Conservation (phyloP, 2,888 invertebrate genomes). For the Pheosia tremula region DNA sequence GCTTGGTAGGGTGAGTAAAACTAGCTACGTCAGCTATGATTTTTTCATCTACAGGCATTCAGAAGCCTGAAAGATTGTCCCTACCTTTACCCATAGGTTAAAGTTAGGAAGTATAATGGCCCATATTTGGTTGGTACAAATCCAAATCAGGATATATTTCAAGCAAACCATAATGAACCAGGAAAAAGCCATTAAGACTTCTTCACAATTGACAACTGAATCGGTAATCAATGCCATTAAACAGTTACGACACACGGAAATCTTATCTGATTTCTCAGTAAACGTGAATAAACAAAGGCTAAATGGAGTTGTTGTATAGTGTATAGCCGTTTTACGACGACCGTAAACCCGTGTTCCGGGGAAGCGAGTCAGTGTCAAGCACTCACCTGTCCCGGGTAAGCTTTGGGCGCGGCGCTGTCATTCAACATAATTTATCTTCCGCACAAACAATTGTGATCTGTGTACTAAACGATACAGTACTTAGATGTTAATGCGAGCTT, state of each 20-base stretch:
- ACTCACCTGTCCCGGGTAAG: constrained; percentile 32
- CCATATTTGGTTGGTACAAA: too few relatives aligned
- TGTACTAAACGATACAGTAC: neutral
- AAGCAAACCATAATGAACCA: too few relatives aligned
- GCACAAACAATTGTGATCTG: constrained; percentile 5
- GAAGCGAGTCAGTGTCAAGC: constrained; percentile 22
- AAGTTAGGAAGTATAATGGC: too few relatives aligned
- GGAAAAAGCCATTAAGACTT: too few relatives aligned
- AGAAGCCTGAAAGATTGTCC: too few relatives aligned
- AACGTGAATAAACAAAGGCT: constrained; percentile 26
- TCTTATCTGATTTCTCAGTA: constrained; percentile 22
- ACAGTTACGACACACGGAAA: constrained; percentile 21
- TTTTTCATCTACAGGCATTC: too few relatives aligned
- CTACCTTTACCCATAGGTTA: too few relatives aligned
- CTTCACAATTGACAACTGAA: too few relatives aligned
- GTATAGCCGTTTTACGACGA: constrained; percentile 42
- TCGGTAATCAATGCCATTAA: constrained; percentile 3
- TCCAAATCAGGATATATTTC: too few relatives aligned
- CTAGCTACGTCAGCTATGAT: too few relatives aligned
- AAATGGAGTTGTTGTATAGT: constrained; percentile 19
- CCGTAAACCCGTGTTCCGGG: constrained; percentile 38
- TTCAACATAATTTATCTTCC: constrained; percentile 6
- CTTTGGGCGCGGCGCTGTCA: constrained; percentile 13
- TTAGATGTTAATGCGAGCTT: neutral
- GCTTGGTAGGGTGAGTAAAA: too few relatives aligned